These are phyloP conservation scores for Criorhina ranunculi DNA, from an alignment of 2,888 invertebrate species.

Conservation along the genomic window DNA sequence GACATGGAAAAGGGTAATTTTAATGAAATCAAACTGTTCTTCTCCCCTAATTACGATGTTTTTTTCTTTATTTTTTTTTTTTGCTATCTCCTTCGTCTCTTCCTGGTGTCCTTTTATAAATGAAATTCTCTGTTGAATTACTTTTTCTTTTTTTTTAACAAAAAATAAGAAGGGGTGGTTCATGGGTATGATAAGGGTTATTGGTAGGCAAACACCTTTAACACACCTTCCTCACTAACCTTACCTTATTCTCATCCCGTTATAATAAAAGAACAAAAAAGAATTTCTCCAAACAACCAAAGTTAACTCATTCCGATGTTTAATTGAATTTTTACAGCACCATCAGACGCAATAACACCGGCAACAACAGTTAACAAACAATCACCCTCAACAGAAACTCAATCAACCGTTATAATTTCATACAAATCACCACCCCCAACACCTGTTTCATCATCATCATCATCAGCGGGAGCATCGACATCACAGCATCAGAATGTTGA, in stretches of 20 bases:
- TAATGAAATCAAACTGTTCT: constrained; percentile 69
- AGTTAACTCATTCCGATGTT: constrained; percentile 64
- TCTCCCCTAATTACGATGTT: constrained; percentile 63
- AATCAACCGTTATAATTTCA: constrained; percentile 85
- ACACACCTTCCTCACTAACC: neutral
- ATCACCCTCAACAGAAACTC: constrained; percentile 82
- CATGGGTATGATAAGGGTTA: constrained; percentile 2
- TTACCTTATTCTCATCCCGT: neutral
- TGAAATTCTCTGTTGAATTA: neutral
- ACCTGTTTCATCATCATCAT: constrained; percentile 79
- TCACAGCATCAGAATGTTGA: constrained; percentile 60
- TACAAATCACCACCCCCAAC: constrained; percentile 84
- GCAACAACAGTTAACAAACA: constrained; percentile 77
- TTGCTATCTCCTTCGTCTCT: constrained; percentile 20
- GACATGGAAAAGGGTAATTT: constrained; percentile 58
- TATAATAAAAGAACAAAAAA: constrained; percentile 23
- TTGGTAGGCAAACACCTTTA: neutral
- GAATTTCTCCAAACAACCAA: constrained; percentile 15
- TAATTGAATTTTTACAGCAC: constrained; percentile 77
- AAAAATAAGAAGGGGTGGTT: neutral
- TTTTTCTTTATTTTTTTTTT: constrained; percentile 54
- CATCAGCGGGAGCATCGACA: constrained; percentile 64
- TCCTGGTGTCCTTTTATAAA: neutral
- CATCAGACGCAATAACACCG: constrained; percentile 79
- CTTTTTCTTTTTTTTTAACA: neutral